Evolutionary conservation across 2,113 vertebrate species (phyloP), one percentile per base, ranked within the genome.

Genomic region (Boulengeromyrus knoepffleri): DNA sequence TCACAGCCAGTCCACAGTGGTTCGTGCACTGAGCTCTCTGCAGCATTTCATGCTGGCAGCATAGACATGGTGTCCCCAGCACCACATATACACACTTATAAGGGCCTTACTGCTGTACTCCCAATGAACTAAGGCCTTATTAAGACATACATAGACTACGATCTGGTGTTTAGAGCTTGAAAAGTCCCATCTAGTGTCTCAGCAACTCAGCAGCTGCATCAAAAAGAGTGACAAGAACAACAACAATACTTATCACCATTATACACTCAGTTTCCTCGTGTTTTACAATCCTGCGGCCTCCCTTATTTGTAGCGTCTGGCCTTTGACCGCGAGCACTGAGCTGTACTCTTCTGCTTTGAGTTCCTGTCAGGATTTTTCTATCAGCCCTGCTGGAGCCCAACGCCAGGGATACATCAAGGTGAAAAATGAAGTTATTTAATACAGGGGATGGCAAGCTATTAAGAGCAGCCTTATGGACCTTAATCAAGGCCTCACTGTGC

Each of bases 331-430:
- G 12, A 77, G 10, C 70, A 36, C 27, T 19, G 12, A 39, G 70
- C 31, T 2, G n/a, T 19, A 10, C 6, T 19, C 47, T 24, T n/a
- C 47, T 89, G 88, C 9, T 42, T 74, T 52, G 24, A 19, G 45
- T 87, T 74, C 45, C 83, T 50, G 13, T 87, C 85, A 50, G 58
- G 31, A 90, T 70, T 90, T 90, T 90, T 85, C 66, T 85, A 90
- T 19, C n/a, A 45, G n/a, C 47, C 5, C 58, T 39, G 27, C 58
- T 45, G 19, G 27, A 50, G 56, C 45, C 58, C 50, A 90, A 15
- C 5, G 24, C 85, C 21, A 27, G 80, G n/a, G n/a, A 15, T 15
- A 15, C 42, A 86, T 42, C n/a, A 36, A 66, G 31, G 24, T 45
- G 46, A 70, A 31, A 50, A 80, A 19, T 42, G 5, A 50, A 27